phyloP scores from a whole-genome alignment of 2,888 invertebrate species.

The Notocelia uddmanniana region DNA sequence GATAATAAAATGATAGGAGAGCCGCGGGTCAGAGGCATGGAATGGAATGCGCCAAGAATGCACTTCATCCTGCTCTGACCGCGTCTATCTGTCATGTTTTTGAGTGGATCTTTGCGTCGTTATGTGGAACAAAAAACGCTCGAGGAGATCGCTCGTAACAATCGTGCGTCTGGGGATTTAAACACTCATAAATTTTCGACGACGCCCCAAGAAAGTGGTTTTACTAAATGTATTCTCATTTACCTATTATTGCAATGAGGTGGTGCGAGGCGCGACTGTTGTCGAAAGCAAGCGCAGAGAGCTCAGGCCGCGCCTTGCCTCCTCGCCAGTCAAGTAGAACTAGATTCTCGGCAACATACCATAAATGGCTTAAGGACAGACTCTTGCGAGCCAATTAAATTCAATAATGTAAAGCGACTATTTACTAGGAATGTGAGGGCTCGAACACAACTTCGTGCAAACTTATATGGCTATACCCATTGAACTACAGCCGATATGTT shows the following conservation, averaged over 20 bases:
- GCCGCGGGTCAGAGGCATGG: constrained; percentile 45
- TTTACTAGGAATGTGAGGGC: constrained; percentile 49
- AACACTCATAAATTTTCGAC: constrained; percentile 2
- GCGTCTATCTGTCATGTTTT: constrained; percentile 44
- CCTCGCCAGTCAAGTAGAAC: constrained; percentile 51
- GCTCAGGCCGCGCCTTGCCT: constrained; percentile 32
- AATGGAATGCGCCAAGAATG: constrained; percentile 43
- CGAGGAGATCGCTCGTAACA: constrained; percentile 22
- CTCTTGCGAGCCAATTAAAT: constrained; percentile 68
- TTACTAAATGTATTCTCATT: not conserved
- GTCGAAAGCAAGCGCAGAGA: constrained; percentile 18
- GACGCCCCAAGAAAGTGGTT: not conserved
- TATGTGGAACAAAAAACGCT: constrained; percentile 30
- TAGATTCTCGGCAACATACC: constrained; percentile 73
- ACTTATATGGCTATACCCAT: constrained; percentile 39
- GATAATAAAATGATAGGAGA: constrained; percentile 44
- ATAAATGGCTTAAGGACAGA: constrained; percentile 68
- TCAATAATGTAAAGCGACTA: constrained; percentile 63
- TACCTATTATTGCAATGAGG: not conserved
- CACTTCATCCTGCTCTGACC: constrained; percentile 43
- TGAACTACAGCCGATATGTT: constrained; percentile 42
- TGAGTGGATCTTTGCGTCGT: constrained; percentile 36
- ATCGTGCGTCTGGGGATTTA: constrained; percentile 19
- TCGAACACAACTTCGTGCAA: constrained; percentile 42
- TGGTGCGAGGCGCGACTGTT: constrained; percentile 3